These are phyloP conservation scores for Mactromeris polynyma DNA, from an alignment of 2,888 invertebrate species.

Conservation along the genomic window DNA sequence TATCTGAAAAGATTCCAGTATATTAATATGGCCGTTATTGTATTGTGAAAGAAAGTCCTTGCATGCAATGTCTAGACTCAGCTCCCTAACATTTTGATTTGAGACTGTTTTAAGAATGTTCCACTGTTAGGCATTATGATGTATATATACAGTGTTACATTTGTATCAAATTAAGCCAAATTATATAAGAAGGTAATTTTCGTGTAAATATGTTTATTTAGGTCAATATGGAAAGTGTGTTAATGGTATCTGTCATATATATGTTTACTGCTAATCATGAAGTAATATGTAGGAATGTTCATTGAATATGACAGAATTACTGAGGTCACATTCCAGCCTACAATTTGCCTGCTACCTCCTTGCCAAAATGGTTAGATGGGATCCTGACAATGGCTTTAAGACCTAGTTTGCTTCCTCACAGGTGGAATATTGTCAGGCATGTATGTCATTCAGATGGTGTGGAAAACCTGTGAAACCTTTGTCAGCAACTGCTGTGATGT, in stretches of 20 bases:
- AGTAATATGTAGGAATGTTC: not conserved
- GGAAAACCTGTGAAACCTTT: no score
- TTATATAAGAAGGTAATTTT: not conserved
- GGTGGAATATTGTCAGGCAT: no score
- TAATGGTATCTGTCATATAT: not conserved
- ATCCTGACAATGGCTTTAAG: not conserved
- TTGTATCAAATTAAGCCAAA: not conserved
- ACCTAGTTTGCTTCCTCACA: no score
- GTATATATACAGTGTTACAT: not conserved
- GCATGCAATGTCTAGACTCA: not conserved
- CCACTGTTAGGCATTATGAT: not conserved
- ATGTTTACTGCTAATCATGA: not conserved
- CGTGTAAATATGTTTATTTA: not conserved
- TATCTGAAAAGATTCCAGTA: not conserved
- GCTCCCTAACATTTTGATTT: not conserved
- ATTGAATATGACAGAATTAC: constrained; percentile 6
- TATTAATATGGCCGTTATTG: not conserved
- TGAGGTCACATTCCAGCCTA: constrained; percentile 3
- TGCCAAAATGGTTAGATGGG: not conserved
- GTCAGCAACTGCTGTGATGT: no score
- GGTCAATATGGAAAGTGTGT: not conserved
- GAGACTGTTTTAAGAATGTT: not conserved
- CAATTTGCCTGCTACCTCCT: not conserved
- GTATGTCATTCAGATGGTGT: no score
- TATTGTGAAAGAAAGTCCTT: not conserved